Conservation (phyloP, 2,888 invertebrate species). For the Arge pagana region DNA sequence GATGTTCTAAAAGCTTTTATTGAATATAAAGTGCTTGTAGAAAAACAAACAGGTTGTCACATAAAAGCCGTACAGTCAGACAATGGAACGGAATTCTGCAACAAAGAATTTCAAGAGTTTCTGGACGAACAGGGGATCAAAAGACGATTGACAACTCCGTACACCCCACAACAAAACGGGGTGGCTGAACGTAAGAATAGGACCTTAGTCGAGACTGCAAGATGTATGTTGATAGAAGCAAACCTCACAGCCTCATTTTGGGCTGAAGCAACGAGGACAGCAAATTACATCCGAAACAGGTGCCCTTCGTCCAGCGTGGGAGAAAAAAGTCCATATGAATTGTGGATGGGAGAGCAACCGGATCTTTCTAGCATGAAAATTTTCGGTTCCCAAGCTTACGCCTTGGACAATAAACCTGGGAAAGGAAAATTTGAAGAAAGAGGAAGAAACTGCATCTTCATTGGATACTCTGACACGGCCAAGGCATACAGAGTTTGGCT, state of each 20-base stretch:
- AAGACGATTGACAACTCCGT: conserved; percentile 35
- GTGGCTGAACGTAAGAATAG: conserved; percentile 39
- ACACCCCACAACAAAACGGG: conserved; percentile 45
- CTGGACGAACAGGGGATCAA: conserved; percentile 36
- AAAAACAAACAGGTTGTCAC: conserved; percentile 29
- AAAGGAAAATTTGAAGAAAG: conserved; percentile 16
- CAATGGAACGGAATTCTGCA: conserved; percentile 34
- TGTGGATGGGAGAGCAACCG: neutral
- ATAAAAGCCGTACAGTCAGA: conserved; percentile 35
- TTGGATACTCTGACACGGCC: conserved; percentile 21
- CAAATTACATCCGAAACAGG: neutral
- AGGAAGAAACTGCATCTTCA: conserved; percentile 11
- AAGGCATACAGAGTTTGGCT: conserved; percentile 27
- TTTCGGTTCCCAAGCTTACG: conserved; percentile 4
- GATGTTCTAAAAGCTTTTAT: conserved; percentile 29
- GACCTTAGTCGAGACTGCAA: conserved; percentile 32
- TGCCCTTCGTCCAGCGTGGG: neutral
- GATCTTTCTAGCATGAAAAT: neutral
- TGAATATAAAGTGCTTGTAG: conserved; percentile 28
- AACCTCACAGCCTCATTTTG: neutral
- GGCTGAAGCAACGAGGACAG: neutral
- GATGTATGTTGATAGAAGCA: conserved; percentile 19
- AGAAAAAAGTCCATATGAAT: neutral
- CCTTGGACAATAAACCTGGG: neutral
- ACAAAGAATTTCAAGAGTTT: conserved; percentile 32